Conservation (phyloP, 2,113 vertebrate species). For the Hepsetus odoe region DNA sequence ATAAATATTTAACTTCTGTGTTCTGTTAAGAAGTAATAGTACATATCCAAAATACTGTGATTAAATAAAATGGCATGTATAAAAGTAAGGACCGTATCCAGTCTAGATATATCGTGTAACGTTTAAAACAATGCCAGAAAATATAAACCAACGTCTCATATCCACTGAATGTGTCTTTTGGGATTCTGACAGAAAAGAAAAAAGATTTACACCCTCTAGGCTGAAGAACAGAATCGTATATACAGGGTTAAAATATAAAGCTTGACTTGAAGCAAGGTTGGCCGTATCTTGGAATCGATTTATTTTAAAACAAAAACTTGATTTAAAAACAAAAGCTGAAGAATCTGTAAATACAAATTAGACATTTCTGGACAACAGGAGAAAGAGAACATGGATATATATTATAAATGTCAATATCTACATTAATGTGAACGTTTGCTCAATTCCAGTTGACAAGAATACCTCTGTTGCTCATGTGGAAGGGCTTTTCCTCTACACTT, state of each 20-base stretch:
- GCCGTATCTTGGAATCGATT: conserved; percentile 36
- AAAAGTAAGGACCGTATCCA: conserved; percentile 84
- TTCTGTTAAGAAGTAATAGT: conserved; percentile 79
- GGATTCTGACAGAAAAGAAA: conserved; percentile 44
- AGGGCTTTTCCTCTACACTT: conserved; percentile 38
- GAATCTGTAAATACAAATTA: background rate
- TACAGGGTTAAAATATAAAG: conserved; percentile 49
- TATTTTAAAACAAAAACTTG: conserved; percentile 12
- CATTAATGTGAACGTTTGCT: conserved; percentile 25
- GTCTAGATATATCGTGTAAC: conserved; percentile 57
- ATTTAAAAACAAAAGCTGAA: conserved; percentile 13
- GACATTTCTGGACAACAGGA: background rate
- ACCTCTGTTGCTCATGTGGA: background rate
- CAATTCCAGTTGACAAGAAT: conserved; percentile 14
- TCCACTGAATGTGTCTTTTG: conserved; percentile 20
- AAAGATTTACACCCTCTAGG: conserved; percentile 15
- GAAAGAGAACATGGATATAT: conserved; percentile 33
- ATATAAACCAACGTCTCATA: conserved; percentile 21
- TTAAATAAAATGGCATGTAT: conserved; percentile 86
- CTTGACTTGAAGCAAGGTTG: conserved; percentile 27
- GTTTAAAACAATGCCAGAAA: conserved; percentile 20
- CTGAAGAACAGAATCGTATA: conserved; percentile 29
- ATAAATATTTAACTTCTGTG: conserved; percentile 82
- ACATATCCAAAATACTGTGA: conserved; percentile 90
- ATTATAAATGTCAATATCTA: conserved; percentile 39